phyloP scores from a whole-genome alignment of 1,140 invertebrate genomes.

The Hirudo medicinalis region DNA sequence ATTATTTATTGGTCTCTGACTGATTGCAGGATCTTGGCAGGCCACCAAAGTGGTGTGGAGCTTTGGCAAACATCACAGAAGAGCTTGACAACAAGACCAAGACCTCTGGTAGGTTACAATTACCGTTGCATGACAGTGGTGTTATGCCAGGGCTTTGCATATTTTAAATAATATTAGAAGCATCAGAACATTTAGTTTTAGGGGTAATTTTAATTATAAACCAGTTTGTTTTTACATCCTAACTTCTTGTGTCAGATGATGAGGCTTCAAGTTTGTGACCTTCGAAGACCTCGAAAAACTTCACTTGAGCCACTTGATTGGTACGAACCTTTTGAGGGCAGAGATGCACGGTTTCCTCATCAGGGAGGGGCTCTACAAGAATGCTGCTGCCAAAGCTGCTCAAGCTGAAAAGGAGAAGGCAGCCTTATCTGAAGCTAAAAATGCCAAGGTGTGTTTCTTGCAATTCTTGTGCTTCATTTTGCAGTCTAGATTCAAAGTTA shows the following conservation, averaged over 20 bases:
- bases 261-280: constrained; percentile 3
- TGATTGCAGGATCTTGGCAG: not conserved
- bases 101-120: not conserved
- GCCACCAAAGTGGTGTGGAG: not conserved
- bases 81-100: not conserved
- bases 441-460: not conserved
- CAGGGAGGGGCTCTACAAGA: constrained; percentile 1
- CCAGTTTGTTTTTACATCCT: not conserved
- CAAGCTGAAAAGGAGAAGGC: not conserved
- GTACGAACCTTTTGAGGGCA: constrained; percentile 1
- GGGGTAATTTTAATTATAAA: not conserved
- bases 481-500: too few relatives aligned
- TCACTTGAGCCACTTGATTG: not conserved
- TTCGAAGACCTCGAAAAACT: not conserved
- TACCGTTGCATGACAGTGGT: too few relatives aligned
- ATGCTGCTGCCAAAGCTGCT: not conserved
- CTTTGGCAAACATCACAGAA: not conserved
- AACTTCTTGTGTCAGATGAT: not conserved
- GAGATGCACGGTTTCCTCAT: constrained; percentile 1
- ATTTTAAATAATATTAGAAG: not conserved
- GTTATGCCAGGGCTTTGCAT: too few relatives aligned
- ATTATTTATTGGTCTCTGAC: too few relatives aligned
- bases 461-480: not conserved
- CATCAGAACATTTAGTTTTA: not conserved
- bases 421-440: not conserved